Evolutionary conservation across 2,888 invertebrate species (phyloP).

Genomic region (Oscheius sp.): DNA sequence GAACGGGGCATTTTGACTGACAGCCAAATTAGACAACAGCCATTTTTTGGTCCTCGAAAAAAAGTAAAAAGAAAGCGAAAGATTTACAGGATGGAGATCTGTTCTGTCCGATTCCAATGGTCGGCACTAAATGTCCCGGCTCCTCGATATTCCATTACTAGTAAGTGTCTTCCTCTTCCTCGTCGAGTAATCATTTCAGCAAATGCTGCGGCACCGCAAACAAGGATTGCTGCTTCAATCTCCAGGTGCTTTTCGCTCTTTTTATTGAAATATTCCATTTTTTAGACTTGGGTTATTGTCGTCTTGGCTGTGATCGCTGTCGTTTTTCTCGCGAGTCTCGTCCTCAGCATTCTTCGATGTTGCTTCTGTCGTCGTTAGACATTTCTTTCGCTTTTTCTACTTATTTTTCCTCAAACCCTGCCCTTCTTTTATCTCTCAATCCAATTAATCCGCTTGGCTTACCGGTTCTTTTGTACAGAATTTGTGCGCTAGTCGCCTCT

Average conservation of each 20-base stretch:
- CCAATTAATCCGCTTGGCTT: slow-evolving; percentile 25
- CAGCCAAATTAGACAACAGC: neutral
- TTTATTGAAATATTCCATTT: neutral
- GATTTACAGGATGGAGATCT: slow-evolving; percentile 61
- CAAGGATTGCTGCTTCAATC: slow-evolving; percentile 68
- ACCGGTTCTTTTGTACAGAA: slow-evolving; percentile 23
- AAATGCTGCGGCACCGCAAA: slow-evolving; percentile 69
- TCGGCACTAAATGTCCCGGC: slow-evolving; percentile 68
- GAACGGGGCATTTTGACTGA: neutral
- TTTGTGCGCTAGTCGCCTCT: neutral
- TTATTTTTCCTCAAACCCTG: neutral
- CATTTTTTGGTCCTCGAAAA: neutral
- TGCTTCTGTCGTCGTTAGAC: slow-evolving; percentile 65
- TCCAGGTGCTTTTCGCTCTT: slow-evolving; percentile 50
- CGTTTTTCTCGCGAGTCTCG: slow-evolving; percentile 61
- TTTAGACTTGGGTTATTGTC: slow-evolving; percentile 67
- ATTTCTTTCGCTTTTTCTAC: neutral
- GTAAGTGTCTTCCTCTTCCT: neutral
- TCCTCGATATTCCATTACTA: too few species aligned
- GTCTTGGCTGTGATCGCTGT: slow-evolving; percentile 65
- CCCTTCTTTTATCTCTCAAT: neutral
- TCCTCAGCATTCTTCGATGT: slow-evolving; percentile 65
- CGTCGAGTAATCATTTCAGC: slow-evolving; percentile 60
- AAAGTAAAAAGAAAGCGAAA: neutral
- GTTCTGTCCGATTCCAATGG: slow-evolving; percentile 65